Conservation (phyloP, 2,797 vertebrate genomes). For the Brachymystax lenok region DNA sequence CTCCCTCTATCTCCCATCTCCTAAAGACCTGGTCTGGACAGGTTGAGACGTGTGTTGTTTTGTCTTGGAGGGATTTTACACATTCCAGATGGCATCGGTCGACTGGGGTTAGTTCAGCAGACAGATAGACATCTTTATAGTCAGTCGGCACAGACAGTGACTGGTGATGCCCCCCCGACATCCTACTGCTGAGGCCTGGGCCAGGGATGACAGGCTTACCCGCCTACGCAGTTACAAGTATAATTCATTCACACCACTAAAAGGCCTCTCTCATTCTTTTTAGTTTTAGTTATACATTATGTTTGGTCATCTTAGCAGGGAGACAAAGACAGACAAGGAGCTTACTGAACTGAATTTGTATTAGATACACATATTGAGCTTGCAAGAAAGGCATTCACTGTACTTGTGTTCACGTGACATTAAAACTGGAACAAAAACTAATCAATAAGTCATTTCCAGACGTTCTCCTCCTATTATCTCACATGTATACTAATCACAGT, state of each 20-base stretch:
- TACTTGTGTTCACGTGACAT: background rate
- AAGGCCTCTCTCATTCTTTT: background rate
- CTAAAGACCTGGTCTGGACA: background rate
- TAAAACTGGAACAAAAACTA: background rate
- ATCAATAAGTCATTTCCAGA: background rate
- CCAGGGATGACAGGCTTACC: background rate
- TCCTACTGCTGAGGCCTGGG: background rate
- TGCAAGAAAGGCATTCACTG: too few relatives aligned
- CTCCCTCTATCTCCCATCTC: constrained; percentile 12
- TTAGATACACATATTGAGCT: background rate
- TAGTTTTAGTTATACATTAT: background rate
- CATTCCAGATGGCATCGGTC: constrained; percentile 70
- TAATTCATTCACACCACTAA: background rate
- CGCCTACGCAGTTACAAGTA: background rate
- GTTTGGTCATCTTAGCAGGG: background rate
- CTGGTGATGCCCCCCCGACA: background rate
- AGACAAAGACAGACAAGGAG: background rate
- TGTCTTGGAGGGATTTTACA: constrained; percentile 56
- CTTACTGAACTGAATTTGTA: background rate
- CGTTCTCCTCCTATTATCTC: background rate
- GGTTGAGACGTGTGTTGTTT: constrained; percentile 33
- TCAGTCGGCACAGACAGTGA: background rate
- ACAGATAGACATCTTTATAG: background rate
- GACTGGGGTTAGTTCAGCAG: constrained; percentile 1
- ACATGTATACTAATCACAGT: background rate